Percentiles rank a stretch among this genome's conserved stretches.
These are phyloP conservation scores for Porphyrio hochstetteri DNA, from an alignment of 2,113 vertebrate genomes.

Conservation along the genomic window DNA sequence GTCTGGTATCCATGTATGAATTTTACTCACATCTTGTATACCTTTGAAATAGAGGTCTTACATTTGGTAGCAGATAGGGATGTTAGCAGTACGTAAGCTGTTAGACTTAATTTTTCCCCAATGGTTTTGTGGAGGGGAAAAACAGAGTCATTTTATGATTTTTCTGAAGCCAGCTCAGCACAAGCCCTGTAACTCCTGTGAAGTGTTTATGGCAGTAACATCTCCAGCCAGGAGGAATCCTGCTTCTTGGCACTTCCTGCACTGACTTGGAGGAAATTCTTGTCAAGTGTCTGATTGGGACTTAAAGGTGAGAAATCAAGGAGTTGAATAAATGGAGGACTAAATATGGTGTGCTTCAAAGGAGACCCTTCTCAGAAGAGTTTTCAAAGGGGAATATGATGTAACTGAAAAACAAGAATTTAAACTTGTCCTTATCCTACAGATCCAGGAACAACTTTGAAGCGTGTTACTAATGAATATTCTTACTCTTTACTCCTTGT, in stretches of 20 bases:
- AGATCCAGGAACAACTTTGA: background rate
- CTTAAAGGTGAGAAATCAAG: background rate
- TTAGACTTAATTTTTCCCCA: background rate
- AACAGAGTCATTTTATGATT: background rate
- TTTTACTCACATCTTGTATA: background rate
- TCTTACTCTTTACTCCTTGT: background rate
- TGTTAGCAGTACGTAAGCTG: background rate
- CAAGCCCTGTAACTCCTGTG: background rate
- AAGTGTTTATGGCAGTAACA: background rate
- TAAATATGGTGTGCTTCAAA: background rate
- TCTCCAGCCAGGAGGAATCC: background rate
- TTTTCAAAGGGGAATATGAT: background rate
- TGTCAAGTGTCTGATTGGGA: background rate
- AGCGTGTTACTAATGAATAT: background rate
- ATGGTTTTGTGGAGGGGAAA: background rate
- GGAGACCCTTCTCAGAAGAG: background rate
- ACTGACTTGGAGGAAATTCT: background rate
- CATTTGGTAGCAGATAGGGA: background rate
- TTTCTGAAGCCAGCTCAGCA: background rate
- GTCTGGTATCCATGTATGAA: background rate
- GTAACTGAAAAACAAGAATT: background rate
- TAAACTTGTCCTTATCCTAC: background rate
- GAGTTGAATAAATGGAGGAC: background rate
- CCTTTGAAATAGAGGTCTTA: background rate
- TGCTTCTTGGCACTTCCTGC: background rate